Base-by-base conservation (phyloP, 2,113 vertebrate genomes). In the Albula goreensis region DNA sequence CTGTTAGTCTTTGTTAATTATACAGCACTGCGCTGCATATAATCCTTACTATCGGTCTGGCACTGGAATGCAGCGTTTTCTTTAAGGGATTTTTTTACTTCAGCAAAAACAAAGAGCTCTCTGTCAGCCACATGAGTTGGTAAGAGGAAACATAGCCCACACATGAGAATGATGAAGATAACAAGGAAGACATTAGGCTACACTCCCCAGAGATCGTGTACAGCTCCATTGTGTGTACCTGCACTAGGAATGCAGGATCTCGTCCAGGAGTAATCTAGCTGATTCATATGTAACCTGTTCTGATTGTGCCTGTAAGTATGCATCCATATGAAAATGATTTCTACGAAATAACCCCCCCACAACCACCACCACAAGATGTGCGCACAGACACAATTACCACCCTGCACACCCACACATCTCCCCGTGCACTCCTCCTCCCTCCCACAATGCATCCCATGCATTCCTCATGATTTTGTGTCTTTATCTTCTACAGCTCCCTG, bases 1-100 rank as follows among this genome's bases (percentile, higher is more conserved):
- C 90, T 92, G 90, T 86, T 89, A 83, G 85, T 86, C 87, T 89
- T 87, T 87, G 89, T 89, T 90, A 90, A 92, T 91, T 89, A 89
- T 86, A 90, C 81, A 86, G 85, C 86, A 85, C 78, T 66, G 86
- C 82, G 7, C 82, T n/a, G 82, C 78, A 63, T 86, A 85, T 80
- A 85, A 83, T 89, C 88, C 81, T 83, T 31, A 53, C 53, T 57
- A 86, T 80, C 63, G 17, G 81, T 85, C 80, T 83, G 83, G 53
- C 88, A 50, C 31, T 80, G 85, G 86, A 88, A 85, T 86, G 87
- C 88, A 81, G 82, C 57, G 85, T 90, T 89, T 81, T 85, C 86
- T 85, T 82, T 17, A 60, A 82, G 84, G 80, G 41, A 78, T 82
- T 0, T 50, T 53, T 85, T 57, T 86, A 85, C 50, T 85, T 85